phyloP scores from a whole-genome alignment of 35 echinoderm and acorn worm species.

The Lytechinus variegatus region DNA sequence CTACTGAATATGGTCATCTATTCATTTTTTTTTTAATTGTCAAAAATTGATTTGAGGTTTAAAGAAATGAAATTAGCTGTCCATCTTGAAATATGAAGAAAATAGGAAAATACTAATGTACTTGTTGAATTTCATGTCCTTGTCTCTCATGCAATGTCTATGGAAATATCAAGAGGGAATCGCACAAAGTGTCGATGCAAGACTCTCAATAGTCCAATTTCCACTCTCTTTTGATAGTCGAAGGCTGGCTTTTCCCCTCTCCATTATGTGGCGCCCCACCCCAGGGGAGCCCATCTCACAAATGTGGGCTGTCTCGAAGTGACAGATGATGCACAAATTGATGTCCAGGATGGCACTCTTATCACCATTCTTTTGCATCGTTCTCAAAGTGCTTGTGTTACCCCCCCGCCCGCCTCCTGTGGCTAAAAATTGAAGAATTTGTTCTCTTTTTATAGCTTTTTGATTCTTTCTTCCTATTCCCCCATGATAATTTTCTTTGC shows the following conservation, averaged over 20 bases:
- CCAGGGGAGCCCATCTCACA: conserved; percentile 9
- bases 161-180: conserved; percentile 3
- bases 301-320: conserved; percentile 20
- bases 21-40: no score
- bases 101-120: background rate
- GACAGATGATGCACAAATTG: conserved; percentile 55
- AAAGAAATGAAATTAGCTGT: no score
- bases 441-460: background rate
- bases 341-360: conserved; percentile 39
- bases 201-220: conserved; percentile 4
- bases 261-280: background rate
- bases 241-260: background rate
- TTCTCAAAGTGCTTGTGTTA: background rate
- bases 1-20: no score
- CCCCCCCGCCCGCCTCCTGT: background rate
- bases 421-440: background rate
- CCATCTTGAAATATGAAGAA: background rate
- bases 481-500: background rate
- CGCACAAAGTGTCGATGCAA: background rate
- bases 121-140: background rate
- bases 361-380: conserved; percentile 17
- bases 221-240: background rate
- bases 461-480: no score
- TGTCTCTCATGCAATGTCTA: background rate
- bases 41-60: no score